Evolutionary conservation across 1,140 invertebrate species (phyloP).

Genomic region (Leptonema lineaticorne): DNA sequence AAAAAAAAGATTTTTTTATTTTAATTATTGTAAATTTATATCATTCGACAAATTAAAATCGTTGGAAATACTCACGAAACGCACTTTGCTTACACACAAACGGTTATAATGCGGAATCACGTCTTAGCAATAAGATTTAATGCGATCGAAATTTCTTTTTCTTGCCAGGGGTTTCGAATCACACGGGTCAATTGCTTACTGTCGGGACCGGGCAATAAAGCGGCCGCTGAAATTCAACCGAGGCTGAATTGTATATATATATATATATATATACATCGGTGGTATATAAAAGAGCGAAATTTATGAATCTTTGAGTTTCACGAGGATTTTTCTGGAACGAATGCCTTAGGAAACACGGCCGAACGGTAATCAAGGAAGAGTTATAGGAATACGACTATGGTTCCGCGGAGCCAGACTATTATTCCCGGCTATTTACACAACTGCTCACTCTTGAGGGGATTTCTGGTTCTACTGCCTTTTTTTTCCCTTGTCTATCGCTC

Average conservation of each 20-base stretch:
- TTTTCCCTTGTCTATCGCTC: too few species aligned
- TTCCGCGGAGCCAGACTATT: conserved; percentile 16
- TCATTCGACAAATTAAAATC: too few species aligned
- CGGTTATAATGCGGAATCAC: too few species aligned
- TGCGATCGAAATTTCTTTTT: neutral
- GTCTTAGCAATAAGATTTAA: neutral
- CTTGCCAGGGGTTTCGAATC: neutral
- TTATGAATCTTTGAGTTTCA: conserved; percentile 10
- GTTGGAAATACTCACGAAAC: too few species aligned
- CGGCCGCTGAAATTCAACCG: conserved; percentile 4
- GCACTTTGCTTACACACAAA: too few species aligned
- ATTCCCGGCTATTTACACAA: conserved; percentile 14
- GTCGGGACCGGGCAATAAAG: conserved; percentile 5
- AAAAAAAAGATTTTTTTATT: too few species aligned
- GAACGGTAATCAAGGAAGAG: conserved; percentile 17
- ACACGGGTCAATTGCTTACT: neutral
- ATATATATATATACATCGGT: too few species aligned
- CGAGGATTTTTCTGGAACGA: conserved; percentile 8
- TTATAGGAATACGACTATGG: conserved; percentile 4
- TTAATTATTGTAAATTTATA: too few species aligned
- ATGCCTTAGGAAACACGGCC: conserved; percentile 12
- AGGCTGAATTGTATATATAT: neutral
- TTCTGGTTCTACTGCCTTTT: too few species aligned
- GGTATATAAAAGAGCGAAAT: conserved; percentile 1
- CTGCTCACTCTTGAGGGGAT: neutral